Percentiles rank a stretch among this genome's conserved stretches.
Evolutionary conservation across 2,797 vertebrate species (phyloP).

Genomic region (Acrossocheilus fasciatus): DNA sequence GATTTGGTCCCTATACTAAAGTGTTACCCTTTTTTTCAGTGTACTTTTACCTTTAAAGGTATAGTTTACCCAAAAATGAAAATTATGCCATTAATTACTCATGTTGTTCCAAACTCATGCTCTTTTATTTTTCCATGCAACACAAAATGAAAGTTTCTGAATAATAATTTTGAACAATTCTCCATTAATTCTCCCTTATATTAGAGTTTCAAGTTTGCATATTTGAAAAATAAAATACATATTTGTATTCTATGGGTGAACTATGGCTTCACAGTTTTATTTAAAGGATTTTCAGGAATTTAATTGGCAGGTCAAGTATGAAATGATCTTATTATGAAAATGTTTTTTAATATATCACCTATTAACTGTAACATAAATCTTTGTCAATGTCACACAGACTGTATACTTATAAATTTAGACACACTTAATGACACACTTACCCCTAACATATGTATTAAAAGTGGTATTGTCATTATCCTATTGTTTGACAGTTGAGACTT

Average conservation of each 20-base stretch:
- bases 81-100: neutral
- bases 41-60: too few species aligned
- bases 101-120: neutral
- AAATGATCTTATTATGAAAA: neutral
- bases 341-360: neutral
- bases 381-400: neutral
- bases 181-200: neutral
- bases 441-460: neutral
- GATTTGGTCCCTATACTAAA: too few species aligned
- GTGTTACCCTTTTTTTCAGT: neutral
- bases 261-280: neutral
- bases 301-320: neutral
- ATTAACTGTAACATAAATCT: neutral
- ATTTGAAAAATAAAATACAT: neutral
- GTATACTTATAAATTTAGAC: neutral
- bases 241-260: neutral
- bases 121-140: neutral
- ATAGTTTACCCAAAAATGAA: neutral
- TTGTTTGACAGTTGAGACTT: conserved; percentile 8
- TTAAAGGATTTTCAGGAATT: neutral
- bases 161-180: neutral
- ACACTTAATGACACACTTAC: neutral
- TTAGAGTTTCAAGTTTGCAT: neutral
- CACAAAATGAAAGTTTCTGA: neutral
- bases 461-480: neutral